Evolutionary conservation across 1,140 invertebrate species (phyloP).

Genomic region (Melanaphis sacchari): DNA sequence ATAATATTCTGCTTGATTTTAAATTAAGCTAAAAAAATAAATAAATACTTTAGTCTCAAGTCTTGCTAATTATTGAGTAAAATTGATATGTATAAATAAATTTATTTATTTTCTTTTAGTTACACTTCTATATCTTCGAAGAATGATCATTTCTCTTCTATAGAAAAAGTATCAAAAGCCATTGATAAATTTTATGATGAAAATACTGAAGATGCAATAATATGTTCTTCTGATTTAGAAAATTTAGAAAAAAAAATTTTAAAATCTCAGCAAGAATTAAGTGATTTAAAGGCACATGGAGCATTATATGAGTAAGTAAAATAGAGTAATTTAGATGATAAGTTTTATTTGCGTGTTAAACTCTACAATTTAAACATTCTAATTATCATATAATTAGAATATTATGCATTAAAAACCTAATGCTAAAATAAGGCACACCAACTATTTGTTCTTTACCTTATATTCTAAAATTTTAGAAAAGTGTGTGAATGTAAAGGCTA

Average conservation of each 20-base stretch:
- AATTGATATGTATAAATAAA: not conserved
- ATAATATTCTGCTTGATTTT: not conserved
- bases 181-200: slow-evolving; percentile 48
- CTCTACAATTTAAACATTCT: not conserved
- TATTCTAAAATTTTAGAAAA: not conserved
- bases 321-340: not conserved
- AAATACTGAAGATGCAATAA: not conserved
- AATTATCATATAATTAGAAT: not conserved
- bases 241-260: slow-evolving; percentile 9
- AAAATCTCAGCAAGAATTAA: slow-evolving; percentile 39
- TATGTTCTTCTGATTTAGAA: slow-evolving; percentile 34
- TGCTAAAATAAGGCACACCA: not conserved
- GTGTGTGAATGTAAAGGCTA: no score
- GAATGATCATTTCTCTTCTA: not conserved
- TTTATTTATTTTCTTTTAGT: not conserved
- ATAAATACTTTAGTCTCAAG: not conserved
- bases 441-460: not conserved
- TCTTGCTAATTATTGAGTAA: not conserved
- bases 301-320: slow-evolving; percentile 29
- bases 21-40: not conserved
- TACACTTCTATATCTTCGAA: not conserved
- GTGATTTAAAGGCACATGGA: not conserved
- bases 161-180: slow-evolving; percentile 19
- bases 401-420: no score
- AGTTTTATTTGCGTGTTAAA: not conserved